Evolutionary conservation across 1,140 invertebrate species (phyloP).

Genomic region (Choristoneura fumiferana): DNA sequence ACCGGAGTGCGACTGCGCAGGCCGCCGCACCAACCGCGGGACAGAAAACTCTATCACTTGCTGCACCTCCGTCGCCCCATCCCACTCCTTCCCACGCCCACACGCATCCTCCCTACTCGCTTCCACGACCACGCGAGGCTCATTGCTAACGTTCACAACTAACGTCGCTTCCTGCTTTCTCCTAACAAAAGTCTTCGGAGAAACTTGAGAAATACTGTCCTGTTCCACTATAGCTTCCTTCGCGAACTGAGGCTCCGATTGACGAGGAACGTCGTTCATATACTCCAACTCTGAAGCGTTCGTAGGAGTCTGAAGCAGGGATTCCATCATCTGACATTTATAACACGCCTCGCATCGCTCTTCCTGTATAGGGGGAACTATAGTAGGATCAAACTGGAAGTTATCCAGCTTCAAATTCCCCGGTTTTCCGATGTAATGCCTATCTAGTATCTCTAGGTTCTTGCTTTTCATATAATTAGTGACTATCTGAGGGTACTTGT

Average conservation of each 20-base stretch:
- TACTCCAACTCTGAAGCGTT: slow-evolving; percentile 84
- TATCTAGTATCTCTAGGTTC: slow-evolving; percentile 82
- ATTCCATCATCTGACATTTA: slow-evolving; percentile 73
- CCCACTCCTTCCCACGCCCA: slow-evolving; percentile 52
- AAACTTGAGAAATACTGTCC: slow-evolving; percentile 40
- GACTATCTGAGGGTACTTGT: slow-evolving; percentile 84
- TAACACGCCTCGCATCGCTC: slow-evolving; percentile 75
- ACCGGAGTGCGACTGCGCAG: slow-evolving; percentile 31
- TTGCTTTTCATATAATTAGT: slow-evolving; percentile 86
- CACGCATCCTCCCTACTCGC: slow-evolving; percentile 19
- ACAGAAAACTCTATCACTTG: slow-evolving; percentile 81
- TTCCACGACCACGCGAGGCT: neutral
- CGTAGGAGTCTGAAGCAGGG: slow-evolving; percentile 81
- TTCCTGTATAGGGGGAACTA: slow-evolving; percentile 66
- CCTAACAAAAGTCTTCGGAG: slow-evolving; percentile 65
- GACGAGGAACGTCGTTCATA: slow-evolving; percentile 79
- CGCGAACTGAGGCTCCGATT: slow-evolving; percentile 64
- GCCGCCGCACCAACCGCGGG: slow-evolving; percentile 53
- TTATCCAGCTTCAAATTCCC: slow-evolving; percentile 76
- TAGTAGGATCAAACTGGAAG: slow-evolving; percentile 71
- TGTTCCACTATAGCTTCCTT: slow-evolving; percentile 58
- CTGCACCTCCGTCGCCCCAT: slow-evolving; percentile 58
- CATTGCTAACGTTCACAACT: slow-evolving; percentile 54
- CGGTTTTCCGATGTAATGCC: slow-evolving; percentile 81
- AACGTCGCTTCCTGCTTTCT: slow-evolving; percentile 67